A percentile compares a stretch with the other conserved stretches of the same genome.
Conservation (phyloP, 2,797 vertebrate genomes). For the Melanogrammus aeglefinus region DNA sequence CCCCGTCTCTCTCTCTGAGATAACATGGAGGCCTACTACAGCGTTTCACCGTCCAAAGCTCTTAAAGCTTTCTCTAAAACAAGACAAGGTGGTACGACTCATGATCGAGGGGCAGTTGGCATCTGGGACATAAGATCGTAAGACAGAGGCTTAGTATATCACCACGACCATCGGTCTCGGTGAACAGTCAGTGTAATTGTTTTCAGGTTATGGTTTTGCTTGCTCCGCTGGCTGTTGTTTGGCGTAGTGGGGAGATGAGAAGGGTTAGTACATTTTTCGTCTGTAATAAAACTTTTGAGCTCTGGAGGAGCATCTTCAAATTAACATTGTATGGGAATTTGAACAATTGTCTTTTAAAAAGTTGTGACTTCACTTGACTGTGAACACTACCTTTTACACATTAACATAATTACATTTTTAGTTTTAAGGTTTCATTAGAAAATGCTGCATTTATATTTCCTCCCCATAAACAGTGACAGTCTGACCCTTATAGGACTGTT, state of each 20-base stretch:
- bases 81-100: conserved; percentile 36
- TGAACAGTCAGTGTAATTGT: conserved; percentile 32
- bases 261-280: background rate
- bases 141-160: conserved; percentile 36
- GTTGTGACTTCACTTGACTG: conserved; percentile 2
- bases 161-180: conserved; percentile 30
- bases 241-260: background rate
- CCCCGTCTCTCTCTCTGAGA: conserved; percentile 17
- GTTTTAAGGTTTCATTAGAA: background rate
- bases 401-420: background rate
- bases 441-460: background rate
- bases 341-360: background rate
- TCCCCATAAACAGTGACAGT: background rate
- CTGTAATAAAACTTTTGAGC: background rate
- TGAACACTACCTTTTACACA: background rate
- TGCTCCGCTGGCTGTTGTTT: conserved; percentile 17
- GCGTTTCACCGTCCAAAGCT: background rate
- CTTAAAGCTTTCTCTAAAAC: conserved; percentile 16
- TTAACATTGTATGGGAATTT: background rate
- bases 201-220: conserved; percentile 35
- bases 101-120: conserved; percentile 29
- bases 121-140: conserved; percentile 36
- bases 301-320: background rate
- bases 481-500: background rate
- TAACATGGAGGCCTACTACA: conserved; percentile 27